phyloP scores from a whole-genome alignment of 2,113 vertebrate species.

The Rhagologus leucostigma region DNA sequence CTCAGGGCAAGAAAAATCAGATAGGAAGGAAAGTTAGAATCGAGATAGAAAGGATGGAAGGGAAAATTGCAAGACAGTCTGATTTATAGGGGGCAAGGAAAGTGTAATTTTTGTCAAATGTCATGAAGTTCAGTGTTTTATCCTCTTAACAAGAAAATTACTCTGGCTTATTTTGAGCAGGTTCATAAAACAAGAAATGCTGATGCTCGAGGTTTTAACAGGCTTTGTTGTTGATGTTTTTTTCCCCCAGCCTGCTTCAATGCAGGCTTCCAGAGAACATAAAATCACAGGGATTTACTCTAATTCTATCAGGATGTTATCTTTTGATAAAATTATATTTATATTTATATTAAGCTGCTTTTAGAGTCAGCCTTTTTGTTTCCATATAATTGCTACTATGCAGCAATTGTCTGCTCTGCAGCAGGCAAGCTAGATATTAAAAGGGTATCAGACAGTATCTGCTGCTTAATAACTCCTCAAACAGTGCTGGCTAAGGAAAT shows the following conservation, averaged over 20 bases:
- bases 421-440: slow-evolving; percentile 6
- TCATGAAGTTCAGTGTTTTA: neutral
- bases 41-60: neutral
- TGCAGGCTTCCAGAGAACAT: neutral
- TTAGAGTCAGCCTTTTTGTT: slow-evolving; percentile 32
- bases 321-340: neutral
- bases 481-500: neutral
- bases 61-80: neutral
- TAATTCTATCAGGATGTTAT: neutral
- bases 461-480: neutral
- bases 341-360: slow-evolving; percentile 16
- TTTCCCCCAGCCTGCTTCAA: neutral
- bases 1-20: neutral
- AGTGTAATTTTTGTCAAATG: neutral
- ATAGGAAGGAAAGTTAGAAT: neutral
- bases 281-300: no score
- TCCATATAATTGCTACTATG: slow-evolving; percentile 5
- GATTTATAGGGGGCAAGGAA: neutral
- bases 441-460: neutral
- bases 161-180: neutral
- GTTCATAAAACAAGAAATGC: neutral
- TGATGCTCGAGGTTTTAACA: neutral
- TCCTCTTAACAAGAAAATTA: neutral
- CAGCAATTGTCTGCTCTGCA: neutral
- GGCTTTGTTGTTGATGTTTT: neutral